Evolutionary conservation across 2,888 invertebrate genomes (phyloP).

Genomic region (Torymus tubicola): DNA sequence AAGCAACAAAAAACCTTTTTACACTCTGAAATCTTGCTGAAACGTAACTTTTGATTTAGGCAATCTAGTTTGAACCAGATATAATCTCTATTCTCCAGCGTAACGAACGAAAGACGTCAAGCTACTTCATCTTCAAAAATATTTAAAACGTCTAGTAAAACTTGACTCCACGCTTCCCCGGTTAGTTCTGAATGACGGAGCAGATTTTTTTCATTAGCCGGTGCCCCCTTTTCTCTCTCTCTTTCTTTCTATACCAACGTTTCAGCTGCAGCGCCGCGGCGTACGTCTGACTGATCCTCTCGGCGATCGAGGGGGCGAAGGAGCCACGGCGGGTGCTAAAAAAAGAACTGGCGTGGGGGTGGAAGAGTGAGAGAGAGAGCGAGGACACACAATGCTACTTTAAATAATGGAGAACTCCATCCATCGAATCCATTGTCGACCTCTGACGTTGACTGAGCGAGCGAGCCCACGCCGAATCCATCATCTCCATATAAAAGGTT

Average conservation of each 20-base stretch:
- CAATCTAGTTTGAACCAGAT: neutral
- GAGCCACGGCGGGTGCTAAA: neutral
- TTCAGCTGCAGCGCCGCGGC: constrained; percentile 46
- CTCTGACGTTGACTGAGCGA: constrained; percentile 76
- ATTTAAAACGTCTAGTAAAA: constrained; percentile 15
- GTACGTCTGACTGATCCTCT: constrained; percentile 59
- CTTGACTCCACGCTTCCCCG: neutral
- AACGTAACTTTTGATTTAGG: neutral
- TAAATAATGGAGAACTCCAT: constrained; percentile 76
- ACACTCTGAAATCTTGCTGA: too few relatives aligned
- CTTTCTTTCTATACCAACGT: neutral
- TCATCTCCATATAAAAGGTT: constrained; percentile 76
- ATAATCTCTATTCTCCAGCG: neutral
- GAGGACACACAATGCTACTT: constrained; percentile 75
- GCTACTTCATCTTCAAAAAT: neutral
- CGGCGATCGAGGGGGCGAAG: constrained; percentile 35
- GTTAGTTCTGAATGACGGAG: constrained; percentile 47
- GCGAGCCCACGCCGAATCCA: constrained; percentile 73
- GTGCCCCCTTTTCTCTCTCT: constrained; percentile 42
- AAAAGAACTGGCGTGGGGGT: constrained; percentile 2
- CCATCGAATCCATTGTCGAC: constrained; percentile 76
- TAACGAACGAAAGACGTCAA: neutral
- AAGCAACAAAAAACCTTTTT: too few relatives aligned
- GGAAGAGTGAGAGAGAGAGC: constrained; percentile 53
- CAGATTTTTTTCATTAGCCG: constrained; percentile 65